Percentiles rank a stretch among this genome's conserved stretches.
phyloP scores from a whole-genome alignment of 2,113 vertebrate species.

The Aix galericulata region DNA sequence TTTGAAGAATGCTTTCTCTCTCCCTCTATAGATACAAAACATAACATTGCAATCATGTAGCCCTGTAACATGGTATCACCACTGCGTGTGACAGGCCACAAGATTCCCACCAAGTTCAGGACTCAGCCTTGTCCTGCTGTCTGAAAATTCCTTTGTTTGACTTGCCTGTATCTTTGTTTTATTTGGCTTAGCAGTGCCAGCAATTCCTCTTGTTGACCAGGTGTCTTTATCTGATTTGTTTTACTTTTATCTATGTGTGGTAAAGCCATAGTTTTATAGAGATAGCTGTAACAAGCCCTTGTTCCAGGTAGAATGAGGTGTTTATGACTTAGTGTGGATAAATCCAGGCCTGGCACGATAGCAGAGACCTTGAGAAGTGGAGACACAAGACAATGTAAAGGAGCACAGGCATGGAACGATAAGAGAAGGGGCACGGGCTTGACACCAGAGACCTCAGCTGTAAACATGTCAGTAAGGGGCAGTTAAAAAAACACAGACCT shows the following conservation, averaged over 20 bases:
- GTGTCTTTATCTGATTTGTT: not conserved
- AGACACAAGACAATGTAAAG: not conserved
- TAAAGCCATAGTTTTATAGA: not conserved
- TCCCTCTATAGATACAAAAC: not conserved
- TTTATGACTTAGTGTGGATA: not conserved
- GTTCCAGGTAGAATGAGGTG: not conserved
- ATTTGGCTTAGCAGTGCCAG: not conserved
- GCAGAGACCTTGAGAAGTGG: not conserved
- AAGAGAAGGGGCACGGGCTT: not conserved
- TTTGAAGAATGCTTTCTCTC: not conserved
- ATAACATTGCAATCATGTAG: not conserved
- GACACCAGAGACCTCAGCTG: not conserved
- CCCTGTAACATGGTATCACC: not conserved
- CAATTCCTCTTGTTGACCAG: not conserved
- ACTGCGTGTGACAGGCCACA: not conserved
- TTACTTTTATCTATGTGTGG: not conserved
- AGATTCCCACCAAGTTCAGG: not conserved
- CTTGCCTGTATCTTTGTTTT: not conserved
- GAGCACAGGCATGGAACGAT: not conserved
- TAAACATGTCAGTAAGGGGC: not conserved
- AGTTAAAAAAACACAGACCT: not conserved
- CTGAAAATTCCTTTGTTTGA: not conserved
- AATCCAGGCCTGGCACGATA: not conserved
- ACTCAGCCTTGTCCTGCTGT: not conserved
- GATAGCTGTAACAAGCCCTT: not conserved